Conservation (phyloP, 1,140 invertebrate species). For the Drosophila sp. region DNA sequence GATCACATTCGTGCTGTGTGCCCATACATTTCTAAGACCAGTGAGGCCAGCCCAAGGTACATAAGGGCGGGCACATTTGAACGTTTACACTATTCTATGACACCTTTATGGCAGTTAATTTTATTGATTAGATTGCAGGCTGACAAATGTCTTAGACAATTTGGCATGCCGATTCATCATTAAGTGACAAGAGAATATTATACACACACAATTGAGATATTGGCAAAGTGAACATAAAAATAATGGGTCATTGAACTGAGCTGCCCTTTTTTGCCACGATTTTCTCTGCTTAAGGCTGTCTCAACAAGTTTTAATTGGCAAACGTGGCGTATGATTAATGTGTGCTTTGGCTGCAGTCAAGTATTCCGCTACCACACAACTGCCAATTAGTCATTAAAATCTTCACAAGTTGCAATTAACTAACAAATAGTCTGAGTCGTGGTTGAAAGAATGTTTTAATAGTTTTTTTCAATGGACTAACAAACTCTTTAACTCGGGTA, state of each 20-base stretch:
- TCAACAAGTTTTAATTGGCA: conserved; percentile 36
- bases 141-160: conserved; percentile 21
- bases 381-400: conserved; percentile 38
- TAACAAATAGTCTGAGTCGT: background rate
- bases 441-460: background rate
- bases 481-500: no score
- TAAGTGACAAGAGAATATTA: conserved; percentile 6
- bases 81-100: no score
- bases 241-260: conserved; percentile 52
- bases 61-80: no score
- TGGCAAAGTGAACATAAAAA: conserved; percentile 44
- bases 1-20: no score
- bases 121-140: background rate
- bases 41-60: no score
- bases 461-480: no score
- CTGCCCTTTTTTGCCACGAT: background rate
- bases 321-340: conserved; percentile 66
- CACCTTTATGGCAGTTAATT: background rate
- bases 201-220: conserved; percentile 64
- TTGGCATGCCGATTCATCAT: conserved; percentile 42
- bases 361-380: conserved; percentile 24
- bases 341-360: conserved; percentile 7
- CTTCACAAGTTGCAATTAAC: conserved; percentile 13
- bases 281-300: conserved; percentile 14
- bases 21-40: no score